These are phyloP conservation scores for Cheilosia vulpina DNA, from an alignment of 2,888 invertebrate genomes.

Conservation along the genomic window DNA sequence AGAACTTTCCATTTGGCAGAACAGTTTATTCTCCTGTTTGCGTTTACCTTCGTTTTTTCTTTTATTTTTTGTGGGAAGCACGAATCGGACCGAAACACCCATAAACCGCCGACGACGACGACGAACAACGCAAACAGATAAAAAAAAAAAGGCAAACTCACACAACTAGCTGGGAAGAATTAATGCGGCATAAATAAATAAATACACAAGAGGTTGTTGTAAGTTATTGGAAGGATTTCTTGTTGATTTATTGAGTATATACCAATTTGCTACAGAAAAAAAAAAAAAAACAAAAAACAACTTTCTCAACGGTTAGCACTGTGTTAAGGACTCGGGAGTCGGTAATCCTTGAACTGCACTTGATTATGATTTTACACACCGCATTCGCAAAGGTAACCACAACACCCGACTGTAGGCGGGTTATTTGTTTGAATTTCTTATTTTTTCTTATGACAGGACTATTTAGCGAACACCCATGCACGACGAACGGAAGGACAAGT, in stretches of 20 bases:
- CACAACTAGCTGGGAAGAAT: slow-evolving; percentile 35
- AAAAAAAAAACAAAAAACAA: neutral
- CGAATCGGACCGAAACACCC: slow-evolving; percentile 49
- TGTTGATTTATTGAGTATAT: slow-evolving; percentile 3
- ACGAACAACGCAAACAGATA: neutral
- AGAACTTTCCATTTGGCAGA: slow-evolving; percentile 56
- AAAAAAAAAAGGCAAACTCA: slow-evolving; percentile 3
- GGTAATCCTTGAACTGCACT: slow-evolving; percentile 8
- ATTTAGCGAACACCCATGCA: slow-evolving; percentile 15
- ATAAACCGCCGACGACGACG: slow-evolving; percentile 24
- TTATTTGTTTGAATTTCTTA: neutral
- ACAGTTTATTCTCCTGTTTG: slow-evolving; percentile 35
- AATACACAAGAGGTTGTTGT: slow-evolving; percentile 43
- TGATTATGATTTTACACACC: slow-evolving; percentile 14
- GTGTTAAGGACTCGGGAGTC: too few relatives aligned
- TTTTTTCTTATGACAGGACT: neutral
- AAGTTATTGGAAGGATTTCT: slow-evolving; percentile 52
- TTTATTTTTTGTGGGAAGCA: slow-evolving; percentile 34
- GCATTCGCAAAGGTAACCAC: slow-evolving; percentile 22
- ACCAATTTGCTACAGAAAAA: neutral
- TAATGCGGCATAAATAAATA: slow-evolving; percentile 72
- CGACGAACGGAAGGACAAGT: slow-evolving; percentile 62
- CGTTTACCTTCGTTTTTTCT: slow-evolving; percentile 21
- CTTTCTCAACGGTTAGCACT: neutral
- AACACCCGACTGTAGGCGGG: slow-evolving; percentile 3